These are phyloP conservation scores for Leucoma salicis DNA, from an alignment of 2,888 invertebrate genomes.

Conservation along the genomic window DNA sequence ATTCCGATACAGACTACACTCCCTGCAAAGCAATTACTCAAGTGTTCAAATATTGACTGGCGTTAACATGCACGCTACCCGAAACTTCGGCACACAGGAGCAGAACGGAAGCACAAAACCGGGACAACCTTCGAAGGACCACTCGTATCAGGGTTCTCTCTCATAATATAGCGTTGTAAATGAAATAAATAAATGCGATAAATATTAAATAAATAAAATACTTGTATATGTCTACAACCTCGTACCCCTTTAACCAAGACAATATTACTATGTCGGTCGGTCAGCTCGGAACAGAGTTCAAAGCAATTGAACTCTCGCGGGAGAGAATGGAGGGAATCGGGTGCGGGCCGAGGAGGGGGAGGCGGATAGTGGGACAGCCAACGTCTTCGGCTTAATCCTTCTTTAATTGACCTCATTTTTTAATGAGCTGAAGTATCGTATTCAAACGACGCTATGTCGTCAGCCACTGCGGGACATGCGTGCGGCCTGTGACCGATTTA, in stretches of 20 bases:
- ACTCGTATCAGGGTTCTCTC: conserved; percentile 65
- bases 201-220: conserved; percentile 73
- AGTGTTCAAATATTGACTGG: conserved; percentile 56
- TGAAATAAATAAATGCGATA: conserved; percentile 80
- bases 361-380: conserved; percentile 48
- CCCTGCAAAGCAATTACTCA: conserved; percentile 70
- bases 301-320: conserved; percentile 69
- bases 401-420: conserved; percentile 76
- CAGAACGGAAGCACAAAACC: conserved; percentile 81
- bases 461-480: conserved; percentile 50
- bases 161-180: conserved; percentile 66
- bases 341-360: conserved; percentile 36
- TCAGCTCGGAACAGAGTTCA: conserved; percentile 57
- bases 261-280: conserved; percentile 70
- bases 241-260: conserved; percentile 78
- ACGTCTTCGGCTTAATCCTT: conserved; percentile 72
- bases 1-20: conserved; percentile 49
- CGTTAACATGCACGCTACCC: conserved; percentile 73
- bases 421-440: conserved; percentile 54
- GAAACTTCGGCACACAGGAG: conserved; percentile 57
- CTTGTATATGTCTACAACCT: conserved; percentile 77
- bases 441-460: conserved; percentile 54
- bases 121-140: conserved; percentile 83
- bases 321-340: conserved; percentile 27
- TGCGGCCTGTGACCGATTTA: conserved; percentile 46